These are phyloP conservation scores for Conchocele bisecta DNA, from an alignment of 2,888 invertebrate genomes.

Conservation along the genomic window DNA sequence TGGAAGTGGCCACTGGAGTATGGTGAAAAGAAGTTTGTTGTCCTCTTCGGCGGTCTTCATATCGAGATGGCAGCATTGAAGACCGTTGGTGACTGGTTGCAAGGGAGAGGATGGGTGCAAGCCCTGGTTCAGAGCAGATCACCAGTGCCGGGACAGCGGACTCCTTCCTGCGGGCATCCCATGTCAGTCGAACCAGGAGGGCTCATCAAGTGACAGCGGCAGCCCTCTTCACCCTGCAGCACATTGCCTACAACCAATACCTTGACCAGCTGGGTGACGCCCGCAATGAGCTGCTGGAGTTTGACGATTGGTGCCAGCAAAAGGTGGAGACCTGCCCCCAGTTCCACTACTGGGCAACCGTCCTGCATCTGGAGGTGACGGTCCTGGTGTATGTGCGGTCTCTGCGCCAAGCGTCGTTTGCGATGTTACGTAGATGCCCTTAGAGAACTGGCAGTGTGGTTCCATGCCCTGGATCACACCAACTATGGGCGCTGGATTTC, in stretches of 20 bases:
- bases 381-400: constrained; percentile 30
- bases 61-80: constrained; percentile 70
- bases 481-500: too few species aligned
- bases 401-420: too few species aligned
- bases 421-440: constrained; percentile 17
- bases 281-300: too few species aligned
- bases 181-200: constrained; percentile 46
- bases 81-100: constrained; percentile 60
- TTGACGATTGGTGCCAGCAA: constrained; percentile 15
- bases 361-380: constrained; percentile 24
- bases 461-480: too few species aligned
- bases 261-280: too few species aligned
- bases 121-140: constrained; percentile 53
- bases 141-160: constrained; percentile 65
- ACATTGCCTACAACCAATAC: too few species aligned
- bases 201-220: constrained; percentile 63
- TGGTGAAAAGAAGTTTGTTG: constrained; percentile 66
- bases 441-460: too few species aligned
- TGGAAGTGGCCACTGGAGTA: constrained; percentile 69
- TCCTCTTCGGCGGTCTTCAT: constrained; percentile 75
- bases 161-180: constrained; percentile 46
- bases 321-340: constrained; percentile 7
- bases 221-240: constrained; percentile 34
- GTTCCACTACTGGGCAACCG: constrained; percentile 43
- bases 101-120: constrained; percentile 68